A percentile compares a stretch with the other conserved stretches of the same genome.
phyloP scores from a whole-genome alignment of 2,797 vertebrate species.

The Todus mexicanus region DNA sequence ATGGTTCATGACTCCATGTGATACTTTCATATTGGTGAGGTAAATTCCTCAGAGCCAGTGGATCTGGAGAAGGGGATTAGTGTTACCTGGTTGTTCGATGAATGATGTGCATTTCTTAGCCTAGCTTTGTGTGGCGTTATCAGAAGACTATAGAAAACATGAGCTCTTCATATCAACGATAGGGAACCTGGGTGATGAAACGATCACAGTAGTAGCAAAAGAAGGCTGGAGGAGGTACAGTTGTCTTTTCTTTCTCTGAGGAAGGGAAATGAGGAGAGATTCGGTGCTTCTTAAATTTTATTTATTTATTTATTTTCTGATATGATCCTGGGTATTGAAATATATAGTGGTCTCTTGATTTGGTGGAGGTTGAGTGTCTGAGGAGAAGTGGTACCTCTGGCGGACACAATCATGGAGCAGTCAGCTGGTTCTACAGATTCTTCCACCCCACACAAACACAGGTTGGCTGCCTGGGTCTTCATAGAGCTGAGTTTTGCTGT shows the following conservation, averaged over 20 bases:
- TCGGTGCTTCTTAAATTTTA: neutral
- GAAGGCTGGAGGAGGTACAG: neutral
- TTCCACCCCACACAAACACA: neutral
- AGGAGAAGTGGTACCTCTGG: neutral
- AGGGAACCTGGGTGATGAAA: neutral
- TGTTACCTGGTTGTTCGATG: neutral
- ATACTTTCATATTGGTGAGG: neutral
- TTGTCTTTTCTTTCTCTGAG: neutral
- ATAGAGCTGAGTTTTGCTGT: neutral
- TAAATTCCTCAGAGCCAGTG: neutral
- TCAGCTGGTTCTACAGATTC: neutral
- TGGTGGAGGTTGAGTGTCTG: neutral
- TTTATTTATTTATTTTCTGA: rapidly evolving
- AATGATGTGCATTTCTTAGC: neutral
- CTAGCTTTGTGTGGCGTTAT: neutral
- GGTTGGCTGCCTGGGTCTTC: neutral
- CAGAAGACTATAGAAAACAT: neutral
- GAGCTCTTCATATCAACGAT: neutral
- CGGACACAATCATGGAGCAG: neutral
- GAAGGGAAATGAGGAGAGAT: neutral
- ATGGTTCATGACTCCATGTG: rapidly evolving
- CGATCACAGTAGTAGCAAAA: neutral
- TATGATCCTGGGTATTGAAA: neutral
- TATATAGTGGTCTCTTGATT: neutral
- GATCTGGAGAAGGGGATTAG: neutral